Conservation (phyloP, 1,140 invertebrate genomes). For the Habropoda laboriosa region DNA sequence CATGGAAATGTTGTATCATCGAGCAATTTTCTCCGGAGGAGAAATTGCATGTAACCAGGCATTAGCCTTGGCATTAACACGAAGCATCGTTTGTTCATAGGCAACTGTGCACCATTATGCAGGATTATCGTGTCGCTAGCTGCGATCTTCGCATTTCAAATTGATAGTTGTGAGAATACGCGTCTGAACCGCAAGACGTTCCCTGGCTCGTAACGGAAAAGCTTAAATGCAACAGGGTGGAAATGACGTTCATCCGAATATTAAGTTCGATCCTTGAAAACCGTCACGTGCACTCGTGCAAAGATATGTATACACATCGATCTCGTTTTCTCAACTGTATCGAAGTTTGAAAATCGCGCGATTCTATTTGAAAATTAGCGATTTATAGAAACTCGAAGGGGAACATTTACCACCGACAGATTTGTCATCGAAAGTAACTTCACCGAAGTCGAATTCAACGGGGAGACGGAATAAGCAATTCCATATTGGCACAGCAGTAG, state of each 20-base stretch:
- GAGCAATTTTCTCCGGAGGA: background rate
- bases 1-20: background rate
- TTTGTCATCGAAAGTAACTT: background rate
- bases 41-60: background rate
- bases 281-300: too few relatives aligned
- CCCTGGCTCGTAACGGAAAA: background rate
- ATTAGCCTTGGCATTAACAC: background rate
- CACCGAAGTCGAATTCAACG: background rate
- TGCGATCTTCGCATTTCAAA: background rate
- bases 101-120: background rate
- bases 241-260: background rate
- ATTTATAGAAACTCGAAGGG: too few relatives aligned
- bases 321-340: background rate
- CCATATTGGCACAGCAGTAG: background rate
- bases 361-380: too few relatives aligned
- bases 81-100: background rate
- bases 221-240: background rate
- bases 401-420: constrained; percentile 8
- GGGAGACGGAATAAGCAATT: constrained; percentile 6
- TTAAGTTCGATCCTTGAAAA: too few relatives aligned
- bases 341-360: background rate
- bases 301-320: background rate
- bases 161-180: background rate
- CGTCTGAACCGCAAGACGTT: too few relatives aligned
- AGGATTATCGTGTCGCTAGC: background rate